phyloP scores from a whole-genome alignment of 2,797 vertebrate species.

The Gobionotothen gibberifrons region DNA sequence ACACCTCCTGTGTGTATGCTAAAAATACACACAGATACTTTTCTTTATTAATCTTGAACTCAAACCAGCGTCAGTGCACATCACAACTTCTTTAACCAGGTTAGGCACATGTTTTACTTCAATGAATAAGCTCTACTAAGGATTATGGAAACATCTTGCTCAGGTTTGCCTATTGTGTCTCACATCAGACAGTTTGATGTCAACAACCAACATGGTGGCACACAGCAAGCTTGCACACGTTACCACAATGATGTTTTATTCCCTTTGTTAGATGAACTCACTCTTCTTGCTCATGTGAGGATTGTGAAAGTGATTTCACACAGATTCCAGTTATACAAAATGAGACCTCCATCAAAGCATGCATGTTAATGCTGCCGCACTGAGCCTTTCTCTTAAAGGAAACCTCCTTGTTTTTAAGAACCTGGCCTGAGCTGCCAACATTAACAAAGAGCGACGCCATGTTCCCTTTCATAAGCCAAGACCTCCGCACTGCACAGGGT shows the following conservation, averaged over 20 bases:
- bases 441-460: slow-evolving; percentile 68
- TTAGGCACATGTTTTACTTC: slow-evolving; percentile 21
- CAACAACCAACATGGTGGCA: slow-evolving; percentile 50
- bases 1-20: slow-evolving; percentile 6
- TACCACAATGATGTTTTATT: slow-evolving; percentile 43
- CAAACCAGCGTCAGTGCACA: background rate
- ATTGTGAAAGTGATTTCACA: slow-evolving; percentile 47
- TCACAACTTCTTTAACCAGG: slow-evolving; percentile 26
- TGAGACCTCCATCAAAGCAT: slow-evolving; percentile 32
- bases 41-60: background rate
- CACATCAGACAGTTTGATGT: slow-evolving; percentile 35
- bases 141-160: slow-evolving; percentile 29
- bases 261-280: slow-evolving; percentile 38
- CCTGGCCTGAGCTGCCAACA: slow-evolving; percentile 62
- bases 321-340: slow-evolving; percentile 39
- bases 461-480: slow-evolving; percentile 57
- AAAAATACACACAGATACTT: slow-evolving; percentile 16
- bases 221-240: slow-evolving; percentile 12
- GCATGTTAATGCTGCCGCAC: slow-evolving; percentile 21
- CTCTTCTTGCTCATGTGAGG: slow-evolving; percentile 31
- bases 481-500: slow-evolving; percentile 35
- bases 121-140: background rate
- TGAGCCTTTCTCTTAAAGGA: slow-evolving; percentile 39
- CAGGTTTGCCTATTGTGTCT: slow-evolving; percentile 38
- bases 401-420: slow-evolving; percentile 54